phyloP scores from a whole-genome alignment of 2,113 vertebrate species.

The Athene cunicularia region DNA sequence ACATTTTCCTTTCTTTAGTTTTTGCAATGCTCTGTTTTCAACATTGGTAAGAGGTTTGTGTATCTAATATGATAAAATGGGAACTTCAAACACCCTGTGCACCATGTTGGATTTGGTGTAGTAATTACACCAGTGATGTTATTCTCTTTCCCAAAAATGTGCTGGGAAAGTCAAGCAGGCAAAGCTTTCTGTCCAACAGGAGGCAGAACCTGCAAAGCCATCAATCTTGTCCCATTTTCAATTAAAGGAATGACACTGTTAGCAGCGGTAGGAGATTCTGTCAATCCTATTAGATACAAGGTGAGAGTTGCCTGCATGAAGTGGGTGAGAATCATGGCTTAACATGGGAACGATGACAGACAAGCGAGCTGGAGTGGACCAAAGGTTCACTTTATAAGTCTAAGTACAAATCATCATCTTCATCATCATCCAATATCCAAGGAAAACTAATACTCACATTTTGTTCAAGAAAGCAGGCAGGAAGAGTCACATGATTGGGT shows the following conservation, averaged over 20 bases:
- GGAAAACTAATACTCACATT: neutral
- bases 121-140: neutral
- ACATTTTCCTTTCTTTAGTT: neutral
- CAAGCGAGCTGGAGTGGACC: slow-evolving; percentile 50
- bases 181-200: neutral
- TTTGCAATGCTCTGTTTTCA: neutral
- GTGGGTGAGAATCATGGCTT: slow-evolving; percentile 36
- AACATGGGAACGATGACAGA: slow-evolving; percentile 51
- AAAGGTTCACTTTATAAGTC: slow-evolving; percentile 8
- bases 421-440: neutral
- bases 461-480: neutral
- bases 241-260: slow-evolving; percentile 52
- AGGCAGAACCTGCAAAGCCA: slow-evolving; percentile 40
- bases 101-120: neutral
- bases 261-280: slow-evolving; percentile 33
- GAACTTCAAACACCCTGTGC: neutral
- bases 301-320: slow-evolving; percentile 42
- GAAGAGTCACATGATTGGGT: neutral
- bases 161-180: slow-evolving; percentile 20
- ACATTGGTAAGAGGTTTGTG: neutral
- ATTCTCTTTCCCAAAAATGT: slow-evolving; percentile 27
- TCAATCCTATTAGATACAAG: slow-evolving; percentile 39
- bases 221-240: slow-evolving; percentile 70
- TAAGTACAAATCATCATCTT: neutral
- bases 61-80: neutral